phyloP scores from a whole-genome alignment of 1,140 invertebrate species.

The Heterodera carotae region DNA sequence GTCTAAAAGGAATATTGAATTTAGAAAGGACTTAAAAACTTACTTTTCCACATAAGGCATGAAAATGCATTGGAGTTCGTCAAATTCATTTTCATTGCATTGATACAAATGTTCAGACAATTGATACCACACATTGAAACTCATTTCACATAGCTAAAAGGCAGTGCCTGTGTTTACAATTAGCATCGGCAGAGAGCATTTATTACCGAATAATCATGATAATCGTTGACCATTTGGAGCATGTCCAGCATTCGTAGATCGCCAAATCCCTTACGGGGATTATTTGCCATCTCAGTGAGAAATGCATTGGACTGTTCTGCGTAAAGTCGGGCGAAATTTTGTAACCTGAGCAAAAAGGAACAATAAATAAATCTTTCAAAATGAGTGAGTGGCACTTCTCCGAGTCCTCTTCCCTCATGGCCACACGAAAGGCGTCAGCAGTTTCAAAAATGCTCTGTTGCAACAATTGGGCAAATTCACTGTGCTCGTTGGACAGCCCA shows the following conservation, averaged over 20 bases:
- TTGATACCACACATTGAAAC: slow-evolving; percentile 91
- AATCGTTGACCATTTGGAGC: slow-evolving; percentile 85
- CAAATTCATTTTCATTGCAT: slow-evolving; percentile 78
- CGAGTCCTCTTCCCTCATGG: slow-evolving; percentile 87
- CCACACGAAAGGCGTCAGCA: slow-evolving; percentile 83
- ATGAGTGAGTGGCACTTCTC: slow-evolving; percentile 71
- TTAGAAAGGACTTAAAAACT: not conserved
- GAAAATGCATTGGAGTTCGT: slow-evolving; percentile 72
- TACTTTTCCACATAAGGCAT: slow-evolving; percentile 82
- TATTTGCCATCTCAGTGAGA: slow-evolving; percentile 77
- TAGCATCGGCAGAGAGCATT: too few relatives aligned
- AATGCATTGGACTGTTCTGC: slow-evolving; percentile 90
- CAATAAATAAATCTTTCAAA: slow-evolving; percentile 22
- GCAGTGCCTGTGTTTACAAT: too few relatives aligned
- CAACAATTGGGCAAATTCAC: slow-evolving; percentile 66
- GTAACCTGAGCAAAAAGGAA: slow-evolving; percentile 71
- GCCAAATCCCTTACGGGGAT: slow-evolving; percentile 70
- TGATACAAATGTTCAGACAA: slow-evolving; percentile 90
- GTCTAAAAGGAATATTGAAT: slow-evolving; percentile 74
- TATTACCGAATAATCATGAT: slow-evolving; percentile 89
- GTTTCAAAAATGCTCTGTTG: slow-evolving; percentile 80
- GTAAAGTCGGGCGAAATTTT: slow-evolving; percentile 91
- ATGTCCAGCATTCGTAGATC: slow-evolving; percentile 84
- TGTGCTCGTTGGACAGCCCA: slow-evolving; percentile 73
- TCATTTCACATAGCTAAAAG: slow-evolving; percentile 85